A percentile compares a stretch with the other conserved stretches of the same genome.
These are phyloP conservation scores for Drosophila seguyi DNA, from an alignment of 1,140 invertebrate genomes.

Conservation along the genomic window DNA sequence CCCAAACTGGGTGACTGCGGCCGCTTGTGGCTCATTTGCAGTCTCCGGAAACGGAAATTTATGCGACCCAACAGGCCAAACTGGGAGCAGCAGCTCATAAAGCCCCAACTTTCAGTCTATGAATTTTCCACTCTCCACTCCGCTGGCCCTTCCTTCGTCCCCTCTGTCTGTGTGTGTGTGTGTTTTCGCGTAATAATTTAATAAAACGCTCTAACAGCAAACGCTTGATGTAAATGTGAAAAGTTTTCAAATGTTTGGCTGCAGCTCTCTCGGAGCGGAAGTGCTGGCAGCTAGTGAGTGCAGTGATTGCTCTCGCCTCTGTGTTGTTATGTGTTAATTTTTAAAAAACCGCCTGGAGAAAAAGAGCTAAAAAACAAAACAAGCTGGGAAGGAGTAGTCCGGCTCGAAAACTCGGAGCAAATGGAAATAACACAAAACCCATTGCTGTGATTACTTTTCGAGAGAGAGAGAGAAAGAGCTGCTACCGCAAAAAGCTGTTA, in stretches of 20 bases:
- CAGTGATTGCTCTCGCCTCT: slow-evolving; percentile 71
- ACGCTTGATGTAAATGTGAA: slow-evolving; percentile 82
- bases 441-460: slow-evolving; percentile 79
- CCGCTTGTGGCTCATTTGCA: slow-evolving; percentile 74
- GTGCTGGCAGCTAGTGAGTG: slow-evolving; percentile 62
- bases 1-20: slow-evolving; percentile 44
- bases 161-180: slow-evolving; percentile 11
- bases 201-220: slow-evolving; percentile 80
- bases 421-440: slow-evolving; percentile 76
- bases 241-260: slow-evolving; percentile 80
- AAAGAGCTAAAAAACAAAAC: slow-evolving; percentile 11
- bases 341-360: slow-evolving; percentile 79
- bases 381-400: slow-evolving; percentile 10
- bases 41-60: slow-evolving; percentile 72
- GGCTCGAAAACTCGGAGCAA: slow-evolving; percentile 59
- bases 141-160: neutral
- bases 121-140: slow-evolving; percentile 11
- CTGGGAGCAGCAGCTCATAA: slow-evolving; percentile 59
- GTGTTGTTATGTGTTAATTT: slow-evolving; percentile 74
- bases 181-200: slow-evolving; percentile 74
- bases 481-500: slow-evolving; percentile 20
- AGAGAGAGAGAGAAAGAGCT: slow-evolving; percentile 1
- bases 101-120: slow-evolving; percentile 46
- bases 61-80: slow-evolving; percentile 67
- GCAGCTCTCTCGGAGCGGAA: slow-evolving; percentile 63